Evolutionary conservation across 2,888 invertebrate species (phyloP).

Genomic region (Caradrina clavipalpis): DNA sequence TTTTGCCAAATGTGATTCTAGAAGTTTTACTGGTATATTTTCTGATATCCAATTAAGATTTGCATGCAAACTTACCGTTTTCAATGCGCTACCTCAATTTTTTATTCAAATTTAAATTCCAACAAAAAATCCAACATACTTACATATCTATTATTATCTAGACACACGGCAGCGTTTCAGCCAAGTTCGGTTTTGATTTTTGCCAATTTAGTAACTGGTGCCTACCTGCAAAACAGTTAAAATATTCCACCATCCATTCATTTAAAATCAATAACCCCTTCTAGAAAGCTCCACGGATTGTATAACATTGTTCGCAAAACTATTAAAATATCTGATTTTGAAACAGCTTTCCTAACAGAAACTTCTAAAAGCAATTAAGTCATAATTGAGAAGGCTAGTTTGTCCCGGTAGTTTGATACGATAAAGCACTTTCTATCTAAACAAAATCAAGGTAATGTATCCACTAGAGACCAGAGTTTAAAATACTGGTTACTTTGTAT

Average conservation of each 20-base stretch:
- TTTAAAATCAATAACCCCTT: slow-evolving; percentile 15
- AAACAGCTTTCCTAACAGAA: slow-evolving; percentile 14
- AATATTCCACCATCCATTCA: neutral
- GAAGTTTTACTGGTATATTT: slow-evolving; percentile 2
- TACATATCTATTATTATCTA: no score
- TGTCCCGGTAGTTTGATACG: slow-evolving; percentile 3
- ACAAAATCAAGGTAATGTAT: neutral
- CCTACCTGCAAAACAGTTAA: no score
- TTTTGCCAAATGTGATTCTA: neutral
- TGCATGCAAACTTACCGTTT: neutral
- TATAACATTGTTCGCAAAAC: slow-evolving; percentile 4
- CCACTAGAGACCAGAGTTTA: neutral
- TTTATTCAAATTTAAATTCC: slow-evolving; percentile 3
- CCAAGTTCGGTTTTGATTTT: neutral
- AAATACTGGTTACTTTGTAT: no score
- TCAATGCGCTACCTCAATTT: neutral
- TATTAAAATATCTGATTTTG: slow-evolving; percentile 19
- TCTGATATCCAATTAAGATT: neutral
- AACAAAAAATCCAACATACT: no score
- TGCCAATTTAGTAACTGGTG: neutral
- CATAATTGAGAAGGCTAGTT: slow-evolving; percentile 30
- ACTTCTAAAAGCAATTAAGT: slow-evolving; percentile 43
- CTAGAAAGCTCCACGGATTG: neutral
- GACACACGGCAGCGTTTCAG: no score
- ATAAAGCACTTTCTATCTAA: neutral